Evolutionary conservation across 2,888 invertebrate genomes (phyloP).

Genomic region (Melinaea marsaeus): DNA sequence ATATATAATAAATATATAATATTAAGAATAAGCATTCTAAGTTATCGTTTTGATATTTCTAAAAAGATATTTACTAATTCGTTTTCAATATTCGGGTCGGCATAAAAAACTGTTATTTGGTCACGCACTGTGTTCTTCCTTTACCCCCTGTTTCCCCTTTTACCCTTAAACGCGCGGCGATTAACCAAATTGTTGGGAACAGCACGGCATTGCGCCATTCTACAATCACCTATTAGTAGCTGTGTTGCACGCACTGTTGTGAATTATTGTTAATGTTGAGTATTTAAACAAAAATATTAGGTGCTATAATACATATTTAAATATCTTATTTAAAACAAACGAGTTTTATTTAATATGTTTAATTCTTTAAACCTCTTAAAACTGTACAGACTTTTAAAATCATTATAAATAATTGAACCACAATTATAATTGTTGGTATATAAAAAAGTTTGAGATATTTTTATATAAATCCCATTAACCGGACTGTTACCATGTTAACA

Average conservation of each 20-base stretch:
- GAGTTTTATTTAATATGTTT: too few relatives aligned
- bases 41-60: background rate
- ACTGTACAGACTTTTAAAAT: too few relatives aligned
- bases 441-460: background rate
- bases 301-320: too few relatives aligned
- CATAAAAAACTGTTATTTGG: slow-evolving; percentile 16
- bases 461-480: background rate
- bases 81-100: slow-evolving; percentile 20
- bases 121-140: slow-evolving; percentile 17
- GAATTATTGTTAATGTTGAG: slow-evolving; percentile 8
- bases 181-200: slow-evolving; percentile 31
- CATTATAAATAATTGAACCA: too few relatives aligned
- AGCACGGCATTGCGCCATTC: slow-evolving; percentile 31
- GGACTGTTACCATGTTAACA: slow-evolving; percentile 11
- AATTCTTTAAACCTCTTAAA: too few relatives aligned
- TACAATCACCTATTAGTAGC: slow-evolving; percentile 22
- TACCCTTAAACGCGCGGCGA: slow-evolving; percentile 13
- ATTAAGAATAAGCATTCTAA: background rate
- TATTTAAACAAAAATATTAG: background rate
- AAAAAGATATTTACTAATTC: slow-evolving; percentile 12
- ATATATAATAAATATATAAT: too few relatives aligned
- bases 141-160: slow-evolving; percentile 7
- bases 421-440: background rate
- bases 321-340: too few relatives aligned
- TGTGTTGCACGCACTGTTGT: slow-evolving; percentile 23